Percentiles rank a stretch among this genome's conserved stretches.
These are phyloP conservation scores for Malaclemys terrapin DNA, from an alignment of 2,113 vertebrate species.

Conservation along the genomic window DNA sequence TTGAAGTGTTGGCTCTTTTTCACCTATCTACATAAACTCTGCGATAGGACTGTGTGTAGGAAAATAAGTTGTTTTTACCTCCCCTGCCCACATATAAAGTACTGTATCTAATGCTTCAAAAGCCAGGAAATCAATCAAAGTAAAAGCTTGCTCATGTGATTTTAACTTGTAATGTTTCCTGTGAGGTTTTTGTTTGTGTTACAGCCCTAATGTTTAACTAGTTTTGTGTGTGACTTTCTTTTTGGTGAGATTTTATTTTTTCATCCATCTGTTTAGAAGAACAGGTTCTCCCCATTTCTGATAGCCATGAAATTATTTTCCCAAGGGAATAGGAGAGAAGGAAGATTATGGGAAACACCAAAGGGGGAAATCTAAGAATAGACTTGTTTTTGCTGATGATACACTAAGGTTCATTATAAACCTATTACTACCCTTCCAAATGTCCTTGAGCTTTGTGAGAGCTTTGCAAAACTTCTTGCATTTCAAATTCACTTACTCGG, in stretches of 20 bases:
- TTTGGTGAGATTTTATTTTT: slow-evolving; percentile 54
- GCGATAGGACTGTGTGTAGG: background rate
- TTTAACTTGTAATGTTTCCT: slow-evolving; percentile 70
- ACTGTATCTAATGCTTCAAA: background rate
- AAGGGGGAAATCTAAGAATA: slow-evolving; percentile 68
- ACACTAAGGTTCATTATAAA: slow-evolving; percentile 41
- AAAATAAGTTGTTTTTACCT: background rate
- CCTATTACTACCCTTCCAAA: slow-evolving; percentile 27
- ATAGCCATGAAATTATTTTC: slow-evolving; percentile 55
- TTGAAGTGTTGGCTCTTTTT: background rate
- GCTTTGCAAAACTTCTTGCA: slow-evolving; percentile 49
- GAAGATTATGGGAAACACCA: slow-evolving; percentile 55
- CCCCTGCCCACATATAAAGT: background rate
- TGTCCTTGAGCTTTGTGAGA: slow-evolving; percentile 55
- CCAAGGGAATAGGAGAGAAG: slow-evolving; percentile 33
- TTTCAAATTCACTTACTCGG: slow-evolving; percentile 22
- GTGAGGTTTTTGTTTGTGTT: slow-evolving; percentile 73
- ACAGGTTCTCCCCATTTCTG: slow-evolving; percentile 52
- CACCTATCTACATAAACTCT: background rate
- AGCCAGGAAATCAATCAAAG: slow-evolving; percentile 42
- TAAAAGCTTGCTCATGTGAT: slow-evolving; percentile 51
- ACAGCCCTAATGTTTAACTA: slow-evolving; percentile 67
- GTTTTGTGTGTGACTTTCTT: slow-evolving; percentile 66
- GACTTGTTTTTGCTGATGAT: slow-evolving; percentile 54
- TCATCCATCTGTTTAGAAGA: slow-evolving; percentile 54